phyloP scores from a whole-genome alignment of 2,113 vertebrate species.

The Eudyptes chrysolophus region DNA sequence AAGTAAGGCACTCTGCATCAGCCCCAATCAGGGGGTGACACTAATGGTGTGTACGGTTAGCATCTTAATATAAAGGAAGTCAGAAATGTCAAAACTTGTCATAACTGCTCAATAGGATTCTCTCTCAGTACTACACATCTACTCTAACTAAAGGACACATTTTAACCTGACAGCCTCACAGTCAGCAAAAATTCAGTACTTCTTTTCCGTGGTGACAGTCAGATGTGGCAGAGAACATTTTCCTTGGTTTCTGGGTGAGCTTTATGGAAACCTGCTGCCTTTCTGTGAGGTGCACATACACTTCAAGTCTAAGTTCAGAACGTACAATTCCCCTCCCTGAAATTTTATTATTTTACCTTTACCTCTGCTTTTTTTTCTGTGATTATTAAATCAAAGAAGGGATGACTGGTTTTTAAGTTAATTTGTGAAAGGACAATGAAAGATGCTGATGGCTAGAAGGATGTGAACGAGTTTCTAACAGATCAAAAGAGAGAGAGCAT shows the following conservation, averaged over 20 bases:
- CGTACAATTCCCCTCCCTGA: neutral
- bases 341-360: neutral
- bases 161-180: neutral
- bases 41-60: neutral
- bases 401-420: neutral
- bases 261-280: neutral
- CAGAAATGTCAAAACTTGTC: neutral
- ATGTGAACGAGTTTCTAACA: neutral
- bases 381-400: slow-evolving; percentile 6
- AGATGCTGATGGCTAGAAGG: neutral
- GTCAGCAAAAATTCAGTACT: neutral
- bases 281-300: neutral
- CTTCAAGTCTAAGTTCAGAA: neutral
- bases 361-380: neutral
- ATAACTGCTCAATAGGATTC: neutral
- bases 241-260: neutral
- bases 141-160: neutral
- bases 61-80: neutral
- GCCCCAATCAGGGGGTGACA: neutral
- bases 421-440: slow-evolving; percentile 2
- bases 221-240: neutral
- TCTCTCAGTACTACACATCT: neutral
- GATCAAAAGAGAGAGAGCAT: neutral
- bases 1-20: neutral
- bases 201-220: neutral